Percentiles rank a stretch among this genome's conserved stretches.
phyloP scores from a whole-genome alignment of 2,888 invertebrate genomes.

The Macaria liturata region DNA sequence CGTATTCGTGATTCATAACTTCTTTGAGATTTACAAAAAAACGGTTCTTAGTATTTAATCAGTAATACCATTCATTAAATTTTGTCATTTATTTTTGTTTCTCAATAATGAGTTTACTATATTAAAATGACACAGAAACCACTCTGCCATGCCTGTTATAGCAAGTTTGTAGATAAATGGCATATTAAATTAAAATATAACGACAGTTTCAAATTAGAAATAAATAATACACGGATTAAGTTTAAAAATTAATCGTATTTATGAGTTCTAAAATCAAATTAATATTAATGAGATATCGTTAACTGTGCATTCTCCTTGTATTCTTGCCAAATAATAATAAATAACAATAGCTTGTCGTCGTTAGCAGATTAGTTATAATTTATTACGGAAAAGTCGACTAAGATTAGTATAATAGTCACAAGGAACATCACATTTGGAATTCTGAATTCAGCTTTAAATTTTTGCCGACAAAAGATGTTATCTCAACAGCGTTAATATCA shows the following conservation, averaged over 20 bases:
- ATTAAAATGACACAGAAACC: too few relatives aligned
- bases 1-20: constrained; percentile 51
- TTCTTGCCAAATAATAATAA: constrained; percentile 11
- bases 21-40: constrained; percentile 45
- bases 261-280: constrained; percentile 18
- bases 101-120: constrained; percentile 10
- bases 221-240: constrained; percentile 13
- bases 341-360: neutral
- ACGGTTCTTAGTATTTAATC: constrained; percentile 39
- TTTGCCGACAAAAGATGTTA: too few relatives aligned
- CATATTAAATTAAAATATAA: constrained; percentile 13
- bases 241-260: constrained; percentile 18
- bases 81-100: constrained; percentile 25
- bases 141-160: too few relatives aligned
- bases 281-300: constrained; percentile 22
- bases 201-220: constrained; percentile 11
- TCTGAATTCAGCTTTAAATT: too few relatives aligned
- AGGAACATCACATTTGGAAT: too few relatives aligned
- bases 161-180: constrained; percentile 10
- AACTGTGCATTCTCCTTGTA: constrained; percentile 17
- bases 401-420: too few relatives aligned
- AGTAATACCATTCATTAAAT: constrained; percentile 41
- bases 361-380: too few relatives aligned
- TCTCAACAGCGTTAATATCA: too few relatives aligned
- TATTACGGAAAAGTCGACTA: too few relatives aligned